A percentile compares a stretch with the other conserved stretches of the same genome.
phyloP scores from a whole-genome alignment of 2,113 vertebrate genomes.

The Canis aureus region DNA sequence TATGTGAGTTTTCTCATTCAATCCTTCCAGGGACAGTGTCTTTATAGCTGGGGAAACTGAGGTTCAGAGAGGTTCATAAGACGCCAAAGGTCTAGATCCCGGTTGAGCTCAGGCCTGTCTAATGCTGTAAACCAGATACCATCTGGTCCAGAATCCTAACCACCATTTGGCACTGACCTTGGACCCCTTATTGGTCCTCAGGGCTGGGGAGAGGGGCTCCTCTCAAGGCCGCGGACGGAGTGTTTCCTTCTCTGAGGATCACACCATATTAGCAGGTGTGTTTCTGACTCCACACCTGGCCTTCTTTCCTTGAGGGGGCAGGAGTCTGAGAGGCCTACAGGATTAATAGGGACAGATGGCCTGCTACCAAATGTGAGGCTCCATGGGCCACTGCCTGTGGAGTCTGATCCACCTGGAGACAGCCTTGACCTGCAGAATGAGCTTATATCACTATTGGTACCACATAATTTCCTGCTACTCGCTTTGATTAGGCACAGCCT shows the following conservation, averaged over 20 bases:
- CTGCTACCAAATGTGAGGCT: background rate
- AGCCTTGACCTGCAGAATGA: background rate
- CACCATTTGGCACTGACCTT: background rate
- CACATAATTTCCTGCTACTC: too few relatives aligned
- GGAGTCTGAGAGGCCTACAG: fast-evolving
- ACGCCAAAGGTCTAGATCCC: background rate
- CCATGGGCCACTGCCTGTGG: fast-evolving
- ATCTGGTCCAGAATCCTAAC: background rate
- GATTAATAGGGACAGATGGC: background rate
- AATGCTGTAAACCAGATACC: background rate
- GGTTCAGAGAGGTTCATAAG: background rate
- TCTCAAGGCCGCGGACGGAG: too few relatives aligned
- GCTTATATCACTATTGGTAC: background rate
- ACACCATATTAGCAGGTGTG: fast-evolving
- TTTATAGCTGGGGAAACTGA: background rate
- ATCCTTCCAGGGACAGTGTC: background rate
- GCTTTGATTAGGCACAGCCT: background rate
- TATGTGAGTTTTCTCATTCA: background rate
- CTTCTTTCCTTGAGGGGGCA: background rate
- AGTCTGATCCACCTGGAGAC: background rate
- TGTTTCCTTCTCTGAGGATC: background rate
- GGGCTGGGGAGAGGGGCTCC: too few relatives aligned
- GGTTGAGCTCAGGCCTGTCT: background rate
- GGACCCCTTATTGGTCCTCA: background rate
- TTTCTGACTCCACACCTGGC: background rate